Base-by-base conservation (phyloP, 2,797 vertebrate genomes). In the Sorex maritimensis region DNA sequence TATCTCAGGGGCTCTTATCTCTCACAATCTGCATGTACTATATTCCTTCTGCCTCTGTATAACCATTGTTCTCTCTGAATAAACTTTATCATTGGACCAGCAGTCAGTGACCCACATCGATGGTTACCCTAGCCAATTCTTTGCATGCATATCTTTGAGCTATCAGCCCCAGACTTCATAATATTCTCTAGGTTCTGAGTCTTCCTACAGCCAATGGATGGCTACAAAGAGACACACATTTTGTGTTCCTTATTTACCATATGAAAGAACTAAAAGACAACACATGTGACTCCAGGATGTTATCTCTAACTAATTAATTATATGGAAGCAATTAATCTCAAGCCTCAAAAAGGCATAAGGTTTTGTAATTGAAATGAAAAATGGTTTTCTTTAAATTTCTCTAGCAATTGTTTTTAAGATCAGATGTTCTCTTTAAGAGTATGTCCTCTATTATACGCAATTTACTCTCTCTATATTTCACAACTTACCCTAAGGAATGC, bases 401-500 rank as follows among this genome's bases (percentile, higher is more conserved):
- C 44, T 44, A 86, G 41, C 49, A 74, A 77, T 63, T 90, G 58
- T 23, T 96, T 94, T 92, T 90, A 93, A 75, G 69, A 34, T 77
- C 71, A 73, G 23, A 90, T 63, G 11, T 83, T 65, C 84, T 84
- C 61, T 73, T 91, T 68, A 93, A 58, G 55, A 72, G 2, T 81
- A 49, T 63, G 81, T 34, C 73, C 41, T 24, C 14, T 46, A 92
- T 4, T 88, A 72, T 34, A 83, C 24, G 6, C 67, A 91, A 67
- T 90, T 88, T 44, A 68, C 55, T 69, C 24, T 30, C 92, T 90
- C 52, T 61, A 28, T 34, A 77, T 15, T 90, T 92, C 11, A 92
- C 65, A n/a, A 94, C 96, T 97, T 95, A 97, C 97, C 95, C 84
- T 96, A 15, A 97, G 94, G 74, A 82, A 96, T 13, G 94, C 92